Conservation (phyloP, 2,797 vertebrate species). For the Tenualosa ilisha region DNA sequence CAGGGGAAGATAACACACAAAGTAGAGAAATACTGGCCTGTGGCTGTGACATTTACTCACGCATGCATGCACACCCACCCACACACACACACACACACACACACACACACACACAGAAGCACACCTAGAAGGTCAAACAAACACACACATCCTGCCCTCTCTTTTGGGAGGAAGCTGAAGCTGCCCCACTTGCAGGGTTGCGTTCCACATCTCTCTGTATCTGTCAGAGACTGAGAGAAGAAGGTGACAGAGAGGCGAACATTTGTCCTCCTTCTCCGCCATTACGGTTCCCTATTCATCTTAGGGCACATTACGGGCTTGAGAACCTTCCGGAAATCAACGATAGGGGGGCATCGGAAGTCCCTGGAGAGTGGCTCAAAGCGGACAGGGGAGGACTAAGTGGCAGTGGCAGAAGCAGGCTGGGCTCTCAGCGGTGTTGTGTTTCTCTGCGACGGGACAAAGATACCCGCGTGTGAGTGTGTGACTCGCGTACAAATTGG, state of each 20-base stretch:
- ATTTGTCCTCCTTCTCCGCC: too few species aligned
- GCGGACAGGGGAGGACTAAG: background rate
- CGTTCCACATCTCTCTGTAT: background rate
- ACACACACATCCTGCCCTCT: background rate
- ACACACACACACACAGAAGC: background rate
- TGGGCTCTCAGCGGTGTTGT: background rate
- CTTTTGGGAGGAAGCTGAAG: background rate
- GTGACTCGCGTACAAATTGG: slow-evolving; percentile 2
- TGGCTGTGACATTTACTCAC: background rate
- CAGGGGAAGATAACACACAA: background rate
- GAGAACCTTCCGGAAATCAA: slow-evolving; percentile 12
- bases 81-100: slow-evolving; percentile 6
- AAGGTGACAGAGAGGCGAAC: too few species aligned
- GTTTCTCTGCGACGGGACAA: slow-evolving; percentile 6
- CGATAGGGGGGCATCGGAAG: background rate
- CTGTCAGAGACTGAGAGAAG: background rate
- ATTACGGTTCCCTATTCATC: background rate
- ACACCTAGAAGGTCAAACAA: slow-evolving; percentile 11
- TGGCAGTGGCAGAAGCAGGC: background rate
- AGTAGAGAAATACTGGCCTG: background rate
- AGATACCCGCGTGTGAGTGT: background rate
- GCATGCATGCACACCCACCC: background rate
- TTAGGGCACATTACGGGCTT: background rate
- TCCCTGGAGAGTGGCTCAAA: background rate
- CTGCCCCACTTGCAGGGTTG: background rate